Evolutionary conservation across 2,113 vertebrate species (phyloP), one percentile per base, ranked within the genome.

Genomic region (Rhodinocichla rosea): DNA sequence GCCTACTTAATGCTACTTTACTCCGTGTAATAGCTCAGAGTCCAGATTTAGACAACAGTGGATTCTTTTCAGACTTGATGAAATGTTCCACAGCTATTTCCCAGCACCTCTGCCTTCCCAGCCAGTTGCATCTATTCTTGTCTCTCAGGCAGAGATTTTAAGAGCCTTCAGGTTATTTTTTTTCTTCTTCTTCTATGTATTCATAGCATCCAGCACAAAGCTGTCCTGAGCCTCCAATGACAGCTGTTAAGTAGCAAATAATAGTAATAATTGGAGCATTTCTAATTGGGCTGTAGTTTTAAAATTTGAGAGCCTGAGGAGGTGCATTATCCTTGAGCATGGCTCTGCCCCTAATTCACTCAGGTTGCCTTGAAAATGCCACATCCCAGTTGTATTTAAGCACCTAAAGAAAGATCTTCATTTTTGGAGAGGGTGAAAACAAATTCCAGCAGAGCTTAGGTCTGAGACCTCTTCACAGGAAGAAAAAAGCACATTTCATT

Each of bases 181-280:
- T 17, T 39, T 20, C 12, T 67, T 22, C 24, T 84, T 62, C 11
- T 77, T 90, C 24, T 49, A 3, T 27, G 40, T 49, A 71, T 62
- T 90, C 60, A 47, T 23, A 77, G 44, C 47, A 93, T 11, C 33
- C 56, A 91, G 50, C 77, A 83, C 52, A 91, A 94, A 92, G 81
- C 76, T 88, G 49, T 83, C 79, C 56, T 45, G 79, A 97, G 73
- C 69, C n/a, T 90, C 83, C 76, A 79, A 16, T 45, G 76, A 68
- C 53, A 89, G 80, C 64, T 53, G 49, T 42, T 95, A 85, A 95
- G 75, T 45, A 91, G 75, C 27, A 92, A 93, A 94, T 70, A 93
- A 91, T 32, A 90, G 56, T 44, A 83, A 75, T 56, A 93, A 93
- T 37, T 90, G 73, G 68, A 89, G 69, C 71, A 81, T 45, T 70